A percentile compares a stretch with the other conserved stretches of the same genome.
Conservation (phyloP, 2,113 vertebrate genomes). For the Arvicanthis niloticus region DNA sequence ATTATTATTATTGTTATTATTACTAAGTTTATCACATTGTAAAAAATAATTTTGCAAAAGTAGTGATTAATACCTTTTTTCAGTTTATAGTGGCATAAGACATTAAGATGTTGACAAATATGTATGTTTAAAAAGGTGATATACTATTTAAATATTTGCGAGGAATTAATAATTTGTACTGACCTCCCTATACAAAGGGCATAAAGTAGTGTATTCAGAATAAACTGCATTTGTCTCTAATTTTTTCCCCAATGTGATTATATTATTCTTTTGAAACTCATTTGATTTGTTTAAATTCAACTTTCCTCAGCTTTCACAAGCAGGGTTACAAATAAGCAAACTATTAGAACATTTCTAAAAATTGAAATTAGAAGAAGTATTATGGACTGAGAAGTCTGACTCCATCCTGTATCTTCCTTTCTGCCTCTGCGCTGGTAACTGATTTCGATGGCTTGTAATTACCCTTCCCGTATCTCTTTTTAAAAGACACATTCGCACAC, state of each 20-base stretch:
- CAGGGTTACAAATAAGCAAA: background rate
- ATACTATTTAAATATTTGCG: background rate
- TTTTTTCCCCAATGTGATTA: slow-evolving; percentile 7
- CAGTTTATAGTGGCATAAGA: background rate
- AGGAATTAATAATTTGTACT: background rate
- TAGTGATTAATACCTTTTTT: background rate
- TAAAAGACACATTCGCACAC: background rate
- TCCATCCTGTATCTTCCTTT: background rate
- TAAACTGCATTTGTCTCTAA: background rate
- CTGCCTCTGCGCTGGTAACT: background rate
- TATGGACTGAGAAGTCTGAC: background rate
- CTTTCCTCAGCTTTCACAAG: background rate
- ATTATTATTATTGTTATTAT: background rate
- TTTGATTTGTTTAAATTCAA: background rate
- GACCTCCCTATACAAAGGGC: background rate
- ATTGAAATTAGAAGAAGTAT: background rate
- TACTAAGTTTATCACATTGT: background rate
- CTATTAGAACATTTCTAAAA: slow-evolving; percentile 1
- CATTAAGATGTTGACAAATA: background rate
- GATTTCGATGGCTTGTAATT: background rate
- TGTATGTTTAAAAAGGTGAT: background rate
- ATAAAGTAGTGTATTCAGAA: background rate
- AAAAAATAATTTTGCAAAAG: background rate
- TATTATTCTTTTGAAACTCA: background rate
- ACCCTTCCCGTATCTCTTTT: background rate